Evolutionary conservation across 2,888 invertebrate species (phyloP).

Genomic region (Cyrtodaria siliqua): DNA sequence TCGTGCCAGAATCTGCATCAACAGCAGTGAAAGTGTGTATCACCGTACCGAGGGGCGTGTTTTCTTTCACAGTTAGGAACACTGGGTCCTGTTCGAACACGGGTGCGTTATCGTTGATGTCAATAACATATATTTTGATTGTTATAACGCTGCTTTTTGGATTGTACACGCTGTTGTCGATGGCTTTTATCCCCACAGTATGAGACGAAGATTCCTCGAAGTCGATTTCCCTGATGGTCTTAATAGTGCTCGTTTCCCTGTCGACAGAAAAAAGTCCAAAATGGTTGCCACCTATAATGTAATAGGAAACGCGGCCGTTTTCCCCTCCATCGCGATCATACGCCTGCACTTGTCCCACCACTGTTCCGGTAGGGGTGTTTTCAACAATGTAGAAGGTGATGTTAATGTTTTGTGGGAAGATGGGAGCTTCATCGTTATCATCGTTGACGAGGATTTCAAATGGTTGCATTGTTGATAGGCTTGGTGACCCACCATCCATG

Average conservation of each 20-base stretch:
- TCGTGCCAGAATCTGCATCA: constrained; percentile 88
- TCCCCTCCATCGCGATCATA: constrained; percentile 82
- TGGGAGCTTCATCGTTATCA: constrained; percentile 78
- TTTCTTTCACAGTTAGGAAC: constrained; percentile 85
- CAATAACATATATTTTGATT: constrained; percentile 94
- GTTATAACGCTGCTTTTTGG: constrained; percentile 94
- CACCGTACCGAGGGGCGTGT: constrained; percentile 71
- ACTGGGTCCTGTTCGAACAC: constrained; percentile 95
- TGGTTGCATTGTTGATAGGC: constrained; percentile 32
- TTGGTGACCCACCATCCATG: constrained; percentile 73
- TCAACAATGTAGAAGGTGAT: constrained; percentile 78
- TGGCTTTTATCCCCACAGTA: constrained; percentile 94
- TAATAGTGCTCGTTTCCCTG: constrained; percentile 93
- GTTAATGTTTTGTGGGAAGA: constrained; percentile 72
- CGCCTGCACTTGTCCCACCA: constrained; percentile 87
- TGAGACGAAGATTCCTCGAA: constrained; percentile 95
- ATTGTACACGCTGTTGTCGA: constrained; percentile 95
- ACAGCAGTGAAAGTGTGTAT: constrained; percentile 89
- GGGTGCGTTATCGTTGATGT: constrained; percentile 97
- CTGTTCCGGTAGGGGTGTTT: constrained; percentile 78
- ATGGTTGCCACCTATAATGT: constrained; percentile 80
- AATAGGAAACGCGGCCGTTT: constrained; percentile 81
- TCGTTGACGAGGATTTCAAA: constrained; percentile 75
- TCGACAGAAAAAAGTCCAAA: constrained; percentile 95
- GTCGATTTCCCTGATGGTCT: constrained; percentile 94